These are phyloP conservation scores for Telenomus remus DNA, from an alignment of 1,140 invertebrate species.

Conservation along the genomic window DNA sequence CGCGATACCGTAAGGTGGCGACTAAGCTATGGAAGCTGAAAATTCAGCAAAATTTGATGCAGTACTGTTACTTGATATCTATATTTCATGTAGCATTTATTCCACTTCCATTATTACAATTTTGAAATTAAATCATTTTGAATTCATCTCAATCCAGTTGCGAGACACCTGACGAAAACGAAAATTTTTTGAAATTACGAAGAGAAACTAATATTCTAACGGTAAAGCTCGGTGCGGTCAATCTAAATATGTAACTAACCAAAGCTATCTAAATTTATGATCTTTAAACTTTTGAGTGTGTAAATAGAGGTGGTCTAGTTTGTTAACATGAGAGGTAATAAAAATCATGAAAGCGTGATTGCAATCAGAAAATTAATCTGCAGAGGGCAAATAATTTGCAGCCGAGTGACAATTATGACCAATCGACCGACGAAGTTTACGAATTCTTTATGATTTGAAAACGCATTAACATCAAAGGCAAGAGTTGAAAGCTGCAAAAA, in stretches of 20 bases:
- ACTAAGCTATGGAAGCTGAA: slow-evolving; percentile 13
- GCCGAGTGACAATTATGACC: slow-evolving; percentile 20
- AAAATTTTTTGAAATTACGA: too few species aligned
- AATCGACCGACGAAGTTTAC: slow-evolving; percentile 1
- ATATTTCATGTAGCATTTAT: neutral
- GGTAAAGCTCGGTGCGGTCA: too few species aligned
- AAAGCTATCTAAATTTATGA: too few species aligned
- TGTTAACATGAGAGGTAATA: too few species aligned
- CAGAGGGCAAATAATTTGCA: neutral
- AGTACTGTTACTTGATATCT: neutral
- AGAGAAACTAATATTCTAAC: too few species aligned
- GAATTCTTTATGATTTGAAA: slow-evolving; percentile 40
- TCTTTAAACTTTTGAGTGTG: too few species aligned
- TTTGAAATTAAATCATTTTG: too few species aligned
- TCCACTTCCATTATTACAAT: too few species aligned
- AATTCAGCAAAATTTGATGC: slow-evolving; percentile 13
- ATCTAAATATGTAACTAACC: too few species aligned
- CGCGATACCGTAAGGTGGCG: slow-evolving; percentile 12
- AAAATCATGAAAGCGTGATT: neutral
- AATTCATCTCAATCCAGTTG: too few species aligned
- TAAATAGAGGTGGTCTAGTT: too few species aligned
- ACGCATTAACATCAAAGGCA: slow-evolving; percentile 25
- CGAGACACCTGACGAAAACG: too few species aligned
- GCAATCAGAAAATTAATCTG: neutral
- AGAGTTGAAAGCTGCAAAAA: slow-evolving; percentile 19